Conservation (phyloP, 2,797 vertebrate genomes). For the Hippocampus kuda region DNA sequence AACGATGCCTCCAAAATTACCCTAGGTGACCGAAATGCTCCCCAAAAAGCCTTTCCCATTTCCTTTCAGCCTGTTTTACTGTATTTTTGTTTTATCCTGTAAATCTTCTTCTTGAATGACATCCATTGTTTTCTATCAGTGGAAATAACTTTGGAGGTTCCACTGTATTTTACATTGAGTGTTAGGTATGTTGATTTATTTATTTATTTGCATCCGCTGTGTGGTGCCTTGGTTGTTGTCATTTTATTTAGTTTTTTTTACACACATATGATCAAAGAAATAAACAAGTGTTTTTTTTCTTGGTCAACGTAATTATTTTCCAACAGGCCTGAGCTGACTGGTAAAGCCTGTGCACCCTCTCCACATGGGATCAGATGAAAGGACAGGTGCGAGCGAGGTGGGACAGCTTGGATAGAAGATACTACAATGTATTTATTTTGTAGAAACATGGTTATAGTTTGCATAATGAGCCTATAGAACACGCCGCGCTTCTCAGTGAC, state of each 20-base stretch:
- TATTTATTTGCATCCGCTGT: slow-evolving; percentile 9
- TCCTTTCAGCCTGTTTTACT: background rate
- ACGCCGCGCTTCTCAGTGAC: slow-evolving; percentile 60
- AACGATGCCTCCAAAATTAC: background rate
- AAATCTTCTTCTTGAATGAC: background rate
- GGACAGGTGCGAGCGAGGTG: slow-evolving; percentile 36
- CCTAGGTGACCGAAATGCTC: background rate
- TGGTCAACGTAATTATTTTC: slow-evolving; percentile 52
- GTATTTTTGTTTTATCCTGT: background rate
- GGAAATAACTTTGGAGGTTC: slow-evolving; percentile 6
- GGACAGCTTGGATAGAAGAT: slow-evolving; percentile 46
- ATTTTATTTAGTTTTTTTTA: slow-evolving; percentile 22
- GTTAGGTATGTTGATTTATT: background rate
- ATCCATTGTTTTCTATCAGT: background rate
- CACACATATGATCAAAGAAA: slow-evolving; percentile 46
- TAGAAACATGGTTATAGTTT: slow-evolving; percentile 58
- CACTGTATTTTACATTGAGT: background rate
- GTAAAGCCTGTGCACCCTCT: slow-evolving; percentile 70
- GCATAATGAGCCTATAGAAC: slow-evolving; percentile 66
- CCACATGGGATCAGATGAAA: slow-evolving; percentile 43
- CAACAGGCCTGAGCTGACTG: slow-evolving; percentile 73
- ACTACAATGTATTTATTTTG: slow-evolving; percentile 40
- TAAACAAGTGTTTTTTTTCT: slow-evolving; percentile 36
- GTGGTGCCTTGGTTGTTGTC: background rate
- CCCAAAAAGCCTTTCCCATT: background rate